Conservation (phyloP, 2,797 vertebrate species). For the Odontamblyopus rebecca region DNA sequence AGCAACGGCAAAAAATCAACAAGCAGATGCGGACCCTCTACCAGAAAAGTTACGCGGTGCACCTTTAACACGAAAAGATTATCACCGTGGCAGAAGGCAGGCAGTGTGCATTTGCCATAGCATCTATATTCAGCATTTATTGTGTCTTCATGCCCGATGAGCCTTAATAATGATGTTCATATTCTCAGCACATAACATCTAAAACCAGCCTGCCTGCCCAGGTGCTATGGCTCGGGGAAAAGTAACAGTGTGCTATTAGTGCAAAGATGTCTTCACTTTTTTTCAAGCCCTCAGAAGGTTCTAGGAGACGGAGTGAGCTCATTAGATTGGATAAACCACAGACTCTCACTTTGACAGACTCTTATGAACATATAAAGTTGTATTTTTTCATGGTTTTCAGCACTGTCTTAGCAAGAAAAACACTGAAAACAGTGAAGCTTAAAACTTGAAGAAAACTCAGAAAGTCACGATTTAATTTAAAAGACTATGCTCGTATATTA, state of each 20-base stretch:
- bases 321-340: constrained; percentile 5
- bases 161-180: not conserved
- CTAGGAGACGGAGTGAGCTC: not conserved
- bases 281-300: not conserved
- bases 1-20: too few relatives aligned
- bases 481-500: not conserved
- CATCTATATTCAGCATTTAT: too few relatives aligned
- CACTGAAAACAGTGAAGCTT: not conserved
- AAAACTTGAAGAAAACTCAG: constrained; percentile 3
- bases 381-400: not conserved
- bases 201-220: not conserved
- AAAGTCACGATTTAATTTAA: not conserved
- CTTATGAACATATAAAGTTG: not conserved
- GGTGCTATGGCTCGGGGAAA: constrained; percentile 13
- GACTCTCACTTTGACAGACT: constrained; percentile 1
- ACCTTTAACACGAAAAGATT: too few relatives aligned
- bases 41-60: too few relatives aligned
- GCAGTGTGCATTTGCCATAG: too few relatives aligned
- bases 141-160: not conserved
- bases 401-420: not conserved
- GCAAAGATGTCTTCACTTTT: not conserved
- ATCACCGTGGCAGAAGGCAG: too few relatives aligned
- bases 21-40: too few relatives aligned
- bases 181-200: not conserved
- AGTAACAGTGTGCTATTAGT: constrained; percentile 1